Conservation (phyloP, 1,140 invertebrate species). For the Cydia splendana region DNA sequence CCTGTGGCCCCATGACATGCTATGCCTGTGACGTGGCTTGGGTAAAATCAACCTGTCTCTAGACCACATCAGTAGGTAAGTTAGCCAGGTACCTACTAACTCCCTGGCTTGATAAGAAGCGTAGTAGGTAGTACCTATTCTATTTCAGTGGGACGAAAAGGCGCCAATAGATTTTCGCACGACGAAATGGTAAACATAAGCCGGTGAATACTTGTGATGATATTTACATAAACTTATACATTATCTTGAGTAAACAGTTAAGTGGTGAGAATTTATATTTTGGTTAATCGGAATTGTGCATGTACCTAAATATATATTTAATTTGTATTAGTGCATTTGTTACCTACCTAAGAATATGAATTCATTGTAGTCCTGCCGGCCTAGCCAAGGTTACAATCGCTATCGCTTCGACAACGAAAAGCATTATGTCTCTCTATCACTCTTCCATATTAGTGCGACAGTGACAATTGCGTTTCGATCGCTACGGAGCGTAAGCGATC, state of each 20-base stretch:
- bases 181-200: constrained; percentile 19
- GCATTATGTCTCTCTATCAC: too few relatives aligned
- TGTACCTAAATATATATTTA: not conserved
- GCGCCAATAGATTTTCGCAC: constrained; percentile 16
- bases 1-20: too few relatives aligned
- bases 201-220: not conserved
- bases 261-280: not conserved
- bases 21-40: too few relatives aligned
- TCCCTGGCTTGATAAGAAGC: not conserved
- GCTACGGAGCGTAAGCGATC: too few relatives aligned
- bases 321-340: too few relatives aligned
- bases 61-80: not conserved
- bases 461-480: too few relatives aligned
- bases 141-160: constrained; percentile 6
- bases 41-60: too few relatives aligned
- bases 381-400: too few relatives aligned
- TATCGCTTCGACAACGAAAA: too few relatives aligned
- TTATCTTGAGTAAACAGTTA: constrained; percentile 19
- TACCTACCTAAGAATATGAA: too few relatives aligned
- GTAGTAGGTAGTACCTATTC: not conserved
- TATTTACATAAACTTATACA: constrained; percentile 8
- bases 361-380: too few relatives aligned
- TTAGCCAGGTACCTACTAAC: not conserved
- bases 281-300: constrained; percentile 2
- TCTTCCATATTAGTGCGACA: too few relatives aligned